Conservation (phyloP, 2,888 invertebrate species). For the Andricus quercusramuli region DNA sequence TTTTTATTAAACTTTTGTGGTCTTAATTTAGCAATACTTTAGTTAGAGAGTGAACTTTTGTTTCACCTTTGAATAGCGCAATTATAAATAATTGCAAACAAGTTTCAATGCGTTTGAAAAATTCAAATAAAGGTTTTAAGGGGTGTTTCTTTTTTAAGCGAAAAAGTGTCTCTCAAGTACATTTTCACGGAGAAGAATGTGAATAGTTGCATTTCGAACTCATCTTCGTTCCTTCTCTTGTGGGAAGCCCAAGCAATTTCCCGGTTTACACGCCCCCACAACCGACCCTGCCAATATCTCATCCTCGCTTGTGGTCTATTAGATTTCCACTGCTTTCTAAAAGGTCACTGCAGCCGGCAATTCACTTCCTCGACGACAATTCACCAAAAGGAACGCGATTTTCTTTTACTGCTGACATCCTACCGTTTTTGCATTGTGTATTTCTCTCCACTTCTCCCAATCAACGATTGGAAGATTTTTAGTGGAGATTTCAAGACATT, state of each 20-base stretch:
- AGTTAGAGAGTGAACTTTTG: too few species aligned
- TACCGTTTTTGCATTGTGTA: constrained; percentile 10
- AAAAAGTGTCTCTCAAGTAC: constrained; percentile 7
- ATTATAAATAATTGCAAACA: too few species aligned
- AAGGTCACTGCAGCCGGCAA: constrained; percentile 52
- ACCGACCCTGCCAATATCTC: constrained; percentile 65
- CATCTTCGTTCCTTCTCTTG: neutral
- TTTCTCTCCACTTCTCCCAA: neutral
- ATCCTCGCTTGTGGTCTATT: constrained; percentile 71
- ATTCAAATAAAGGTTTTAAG: neutral
- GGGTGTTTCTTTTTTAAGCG: neutral
- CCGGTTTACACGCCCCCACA: constrained; percentile 33
- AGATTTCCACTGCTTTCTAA: constrained; percentile 70
- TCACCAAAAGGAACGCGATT: constrained; percentile 27
- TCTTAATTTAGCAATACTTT: too few species aligned
- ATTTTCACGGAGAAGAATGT: neutral
- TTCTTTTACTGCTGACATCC: constrained; percentile 29
- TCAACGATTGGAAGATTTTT: neutral
- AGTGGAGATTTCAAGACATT: neutral
- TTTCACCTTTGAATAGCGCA: too few species aligned
- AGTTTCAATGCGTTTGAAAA: constrained; percentile 1
- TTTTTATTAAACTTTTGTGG: too few species aligned
- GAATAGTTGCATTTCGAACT: constrained; percentile 36
- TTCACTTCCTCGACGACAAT: constrained; percentile 36
- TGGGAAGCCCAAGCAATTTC: constrained; percentile 16